Evolutionary conservation across 2,888 invertebrate genomes (phyloP).

Genomic region (Nephrotoma guestfalica): DNA sequence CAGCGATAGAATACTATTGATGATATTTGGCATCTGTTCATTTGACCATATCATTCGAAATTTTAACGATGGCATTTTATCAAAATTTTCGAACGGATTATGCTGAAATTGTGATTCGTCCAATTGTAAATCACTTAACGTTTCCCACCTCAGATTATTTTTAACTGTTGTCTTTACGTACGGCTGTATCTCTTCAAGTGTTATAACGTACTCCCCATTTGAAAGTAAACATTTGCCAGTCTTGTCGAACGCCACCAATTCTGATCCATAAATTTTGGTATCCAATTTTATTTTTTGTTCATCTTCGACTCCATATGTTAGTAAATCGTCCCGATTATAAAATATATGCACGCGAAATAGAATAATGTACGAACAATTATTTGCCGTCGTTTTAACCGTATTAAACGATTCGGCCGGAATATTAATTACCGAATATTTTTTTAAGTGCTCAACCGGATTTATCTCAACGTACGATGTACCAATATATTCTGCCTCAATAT

Average conservation of each 20-base stretch:
- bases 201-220: neutral
- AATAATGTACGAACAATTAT: neutral
- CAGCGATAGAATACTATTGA: neutral
- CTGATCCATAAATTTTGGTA: neutral
- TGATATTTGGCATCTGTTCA: neutral
- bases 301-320: neutral
- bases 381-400: neutral
- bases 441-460: neutral
- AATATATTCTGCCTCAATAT: neutral
- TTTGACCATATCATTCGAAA: neutral
- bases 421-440: neutral
- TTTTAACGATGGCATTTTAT: neutral
- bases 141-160: neutral
- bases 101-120: neutral
- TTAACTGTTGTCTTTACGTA: neutral
- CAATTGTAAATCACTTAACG: neutral
- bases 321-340: neutral
- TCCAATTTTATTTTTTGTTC: neutral
- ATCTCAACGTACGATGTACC: neutral
- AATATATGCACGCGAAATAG: neutral
- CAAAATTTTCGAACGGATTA: neutral
- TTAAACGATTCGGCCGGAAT: neutral
- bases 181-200: neutral
- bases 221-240: neutral
- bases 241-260: neutral